A percentile compares a stretch with the other conserved stretches of the same genome.
Conservation (phyloP, 2,888 invertebrate genomes). For the Laothoe populi region DNA sequence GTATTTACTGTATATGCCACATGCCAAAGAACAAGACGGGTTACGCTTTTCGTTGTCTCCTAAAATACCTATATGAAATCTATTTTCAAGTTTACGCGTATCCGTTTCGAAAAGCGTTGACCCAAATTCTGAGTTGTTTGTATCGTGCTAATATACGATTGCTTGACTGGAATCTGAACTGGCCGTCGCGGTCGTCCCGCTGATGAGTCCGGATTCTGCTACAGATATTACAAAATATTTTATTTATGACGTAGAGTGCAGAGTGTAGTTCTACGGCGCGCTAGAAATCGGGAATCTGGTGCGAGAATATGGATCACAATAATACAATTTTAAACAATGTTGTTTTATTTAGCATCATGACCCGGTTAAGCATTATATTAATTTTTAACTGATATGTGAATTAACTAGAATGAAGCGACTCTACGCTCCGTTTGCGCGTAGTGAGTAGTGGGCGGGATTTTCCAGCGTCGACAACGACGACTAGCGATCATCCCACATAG, state of each 20-base stretch:
- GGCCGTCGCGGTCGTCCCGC: conserved; percentile 7
- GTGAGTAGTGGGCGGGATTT: too few species aligned
- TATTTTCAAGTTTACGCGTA: conserved; percentile 79
- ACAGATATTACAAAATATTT: conserved; percentile 24
- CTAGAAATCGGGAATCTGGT: neutral
- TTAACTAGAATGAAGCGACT: conserved; percentile 26
- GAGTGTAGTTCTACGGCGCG: neutral
- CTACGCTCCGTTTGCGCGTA: conserved; percentile 14
- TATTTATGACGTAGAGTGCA: conserved; percentile 3
- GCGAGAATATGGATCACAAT: neutral
- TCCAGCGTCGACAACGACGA: too few species aligned
- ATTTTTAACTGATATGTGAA: neutral
- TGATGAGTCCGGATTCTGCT: conserved; percentile 9
- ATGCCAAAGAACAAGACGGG: conserved; percentile 39
- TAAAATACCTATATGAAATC: conserved; percentile 74
- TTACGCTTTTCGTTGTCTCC: conserved; percentile 55
- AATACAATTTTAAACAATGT: neutral
- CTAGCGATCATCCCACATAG: too few species aligned
- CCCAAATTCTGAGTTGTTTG: conserved; percentile 70
- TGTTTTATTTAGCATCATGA: neutral
- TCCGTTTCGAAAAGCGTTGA: conserved; percentile 66
- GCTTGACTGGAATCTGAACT: conserved; percentile 56
- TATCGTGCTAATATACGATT: conserved; percentile 50
- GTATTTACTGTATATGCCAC: conserved; percentile 31
- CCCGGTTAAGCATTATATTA: neutral